Conservation (phyloP, 2,797 vertebrate genomes). For the Acanthornis magna region DNA sequence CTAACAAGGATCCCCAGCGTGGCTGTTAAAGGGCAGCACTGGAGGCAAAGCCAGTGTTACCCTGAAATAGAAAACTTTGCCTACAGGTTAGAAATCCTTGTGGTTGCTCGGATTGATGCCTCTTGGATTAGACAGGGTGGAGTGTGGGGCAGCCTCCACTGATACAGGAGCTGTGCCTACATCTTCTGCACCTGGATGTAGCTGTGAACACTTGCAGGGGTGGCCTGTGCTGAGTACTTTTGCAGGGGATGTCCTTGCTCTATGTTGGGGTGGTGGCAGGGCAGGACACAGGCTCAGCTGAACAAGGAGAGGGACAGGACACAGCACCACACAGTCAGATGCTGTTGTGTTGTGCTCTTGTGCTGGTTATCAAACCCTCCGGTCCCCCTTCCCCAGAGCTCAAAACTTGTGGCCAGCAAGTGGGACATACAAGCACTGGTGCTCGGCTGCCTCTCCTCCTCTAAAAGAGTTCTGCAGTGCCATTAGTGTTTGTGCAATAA, state of each 20-base stretch:
- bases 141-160: not conserved
- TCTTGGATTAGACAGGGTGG: not conserved
- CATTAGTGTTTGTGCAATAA: not conserved
- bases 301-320: not conserved
- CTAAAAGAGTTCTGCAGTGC: not conserved
- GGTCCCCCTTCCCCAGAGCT: not conserved
- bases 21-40: not conserved
- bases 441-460: not conserved
- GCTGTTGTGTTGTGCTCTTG: not conserved
- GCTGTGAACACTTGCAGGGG: not conserved
- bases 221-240: not conserved
- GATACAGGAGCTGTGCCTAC: not conserved
- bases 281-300: not conserved
- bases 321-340: not conserved
- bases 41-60: not conserved
- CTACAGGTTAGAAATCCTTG: not conserved
- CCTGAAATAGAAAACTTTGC: not conserved
- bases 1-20: not conserved
- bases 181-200: not conserved
- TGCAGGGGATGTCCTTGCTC: not conserved
- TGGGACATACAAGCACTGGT: rapidly evolving
- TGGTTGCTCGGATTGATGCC: not conserved
- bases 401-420: not conserved
- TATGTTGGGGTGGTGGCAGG: not conserved
- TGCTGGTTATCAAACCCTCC: not conserved